Evolutionary conservation across 1,140 invertebrate genomes (phyloP), one percentile per base, ranked within the genome.

Genomic region (Meloidogyne chitwoodi): DNA sequence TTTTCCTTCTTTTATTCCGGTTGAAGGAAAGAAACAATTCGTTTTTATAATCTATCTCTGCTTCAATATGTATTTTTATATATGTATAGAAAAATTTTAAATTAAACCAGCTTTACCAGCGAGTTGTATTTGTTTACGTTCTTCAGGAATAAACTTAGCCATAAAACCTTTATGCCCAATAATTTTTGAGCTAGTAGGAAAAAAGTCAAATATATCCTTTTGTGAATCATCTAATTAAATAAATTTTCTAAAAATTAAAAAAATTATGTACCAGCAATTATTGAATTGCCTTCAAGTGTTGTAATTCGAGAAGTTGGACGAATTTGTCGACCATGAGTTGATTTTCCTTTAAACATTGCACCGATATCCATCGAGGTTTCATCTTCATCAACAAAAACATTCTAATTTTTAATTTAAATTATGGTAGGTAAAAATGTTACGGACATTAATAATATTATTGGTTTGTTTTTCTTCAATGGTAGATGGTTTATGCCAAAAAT

Each of bases 21-120:
- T 38, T 75, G 1, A 38, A 16, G 16, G 34, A 24, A 26, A 22
- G 24, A 74, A 74, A 75, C 14, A 75, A 38, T 74, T 31, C 5
- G 11, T 62, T 69, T 10, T 61, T 24, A 44, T 3, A 44, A 12
- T 72, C 48, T 27, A 24, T 27, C 34, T 72, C 70, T 6, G 22
- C 70, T 72, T 14, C 12, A 61, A 48, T 31, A 72, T 72, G 34
- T 0, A 8, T 62, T 26, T 27, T 16, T 19, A 71, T 56, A 24
- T 22, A 19, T 12, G 44, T 3, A 44, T 11, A 44, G 19, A 29
- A n/a, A n/a, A 11, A 31, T 29, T 22, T 27, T 5, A 72, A 72
- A 72, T 61, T n/a, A 61, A 56, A 63, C 67, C 76, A 16, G 75
- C 76, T 27, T 68, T 66, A 14, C 78, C 76, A 22, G 75, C 74